Evolutionary conservation across 2,113 vertebrate genomes (phyloP).

Genomic region (Aegithalos caudatus): DNA sequence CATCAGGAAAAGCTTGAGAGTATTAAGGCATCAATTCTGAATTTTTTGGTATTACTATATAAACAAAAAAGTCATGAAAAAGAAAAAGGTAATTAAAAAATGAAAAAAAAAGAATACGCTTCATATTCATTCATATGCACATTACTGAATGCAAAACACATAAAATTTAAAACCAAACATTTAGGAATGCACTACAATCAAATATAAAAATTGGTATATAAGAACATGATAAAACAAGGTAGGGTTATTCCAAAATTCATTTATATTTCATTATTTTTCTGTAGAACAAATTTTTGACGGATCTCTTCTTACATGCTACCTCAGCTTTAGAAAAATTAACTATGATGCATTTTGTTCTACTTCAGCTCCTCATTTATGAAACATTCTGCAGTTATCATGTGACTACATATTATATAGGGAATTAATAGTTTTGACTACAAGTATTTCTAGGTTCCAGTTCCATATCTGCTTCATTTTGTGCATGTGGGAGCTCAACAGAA

Average conservation of each 20-base stretch:
- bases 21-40: not conserved
- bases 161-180: not conserved
- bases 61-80: not conserved
- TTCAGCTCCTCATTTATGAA: not conserved
- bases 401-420: not conserved
- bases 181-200: not conserved
- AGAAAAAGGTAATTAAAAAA: not conserved
- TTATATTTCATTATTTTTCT: not conserved
- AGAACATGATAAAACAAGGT: not conserved
- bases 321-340: not conserved
- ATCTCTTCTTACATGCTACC: not conserved
- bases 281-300: not conserved
- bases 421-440: not conserved
- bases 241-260: not conserved
- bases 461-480: not conserved
- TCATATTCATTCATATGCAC: not conserved
- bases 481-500: not conserved
- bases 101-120: not conserved
- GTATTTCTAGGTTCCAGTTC: not conserved
- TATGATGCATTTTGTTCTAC: not conserved
- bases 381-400: not conserved
- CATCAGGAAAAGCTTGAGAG: not conserved
- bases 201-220: not conserved
- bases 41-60: fast-evolving
- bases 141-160: not conserved